Evolutionary conservation across 2,113 vertebrate genomes (phyloP).

Genomic region (Dendropsophus ebraccatus): DNA sequence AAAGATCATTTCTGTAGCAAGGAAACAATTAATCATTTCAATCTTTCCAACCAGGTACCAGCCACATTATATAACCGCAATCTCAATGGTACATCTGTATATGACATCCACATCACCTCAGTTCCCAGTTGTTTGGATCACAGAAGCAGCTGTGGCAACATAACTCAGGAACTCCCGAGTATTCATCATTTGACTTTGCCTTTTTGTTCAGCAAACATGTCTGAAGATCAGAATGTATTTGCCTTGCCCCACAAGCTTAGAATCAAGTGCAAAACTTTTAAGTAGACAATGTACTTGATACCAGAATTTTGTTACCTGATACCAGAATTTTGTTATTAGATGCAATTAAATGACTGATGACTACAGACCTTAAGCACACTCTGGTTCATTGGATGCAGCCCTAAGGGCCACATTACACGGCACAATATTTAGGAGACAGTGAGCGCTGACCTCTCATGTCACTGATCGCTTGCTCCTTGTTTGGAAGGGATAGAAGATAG

Average conservation of each 20-base stretch:
- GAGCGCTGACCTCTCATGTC: too few relatives aligned
- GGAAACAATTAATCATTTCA: neutral
- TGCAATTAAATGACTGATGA: too few relatives aligned
- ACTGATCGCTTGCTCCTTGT: too few relatives aligned
- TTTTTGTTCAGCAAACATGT: constrained; percentile 36
- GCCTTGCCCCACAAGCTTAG: constrained; percentile 77
- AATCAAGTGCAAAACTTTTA: constrained; percentile 70
- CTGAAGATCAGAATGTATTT: constrained; percentile 38
- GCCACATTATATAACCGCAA: too few relatives aligned
- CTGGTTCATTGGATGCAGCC: too few relatives aligned
- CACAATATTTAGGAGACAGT: too few relatives aligned
- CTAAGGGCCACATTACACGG: too few relatives aligned
- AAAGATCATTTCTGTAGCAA: neutral
- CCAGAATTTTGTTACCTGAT: too few relatives aligned
- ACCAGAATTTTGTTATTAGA: too few relatives aligned
- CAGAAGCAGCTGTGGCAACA: constrained; percentile 67
- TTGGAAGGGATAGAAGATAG: too few relatives aligned
- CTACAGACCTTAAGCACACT: too few relatives aligned
- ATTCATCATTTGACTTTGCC: neutral
- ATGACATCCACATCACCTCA: neutral
- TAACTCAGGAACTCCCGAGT: constrained; percentile 52
- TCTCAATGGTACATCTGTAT: neutral
- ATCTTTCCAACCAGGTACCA: neutral
- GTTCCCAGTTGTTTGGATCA: neutral
- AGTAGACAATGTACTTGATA: too few relatives aligned